These are phyloP conservation scores for Stenurella melanura DNA, from an alignment of 2,888 invertebrate genomes.

Conservation along the genomic window DNA sequence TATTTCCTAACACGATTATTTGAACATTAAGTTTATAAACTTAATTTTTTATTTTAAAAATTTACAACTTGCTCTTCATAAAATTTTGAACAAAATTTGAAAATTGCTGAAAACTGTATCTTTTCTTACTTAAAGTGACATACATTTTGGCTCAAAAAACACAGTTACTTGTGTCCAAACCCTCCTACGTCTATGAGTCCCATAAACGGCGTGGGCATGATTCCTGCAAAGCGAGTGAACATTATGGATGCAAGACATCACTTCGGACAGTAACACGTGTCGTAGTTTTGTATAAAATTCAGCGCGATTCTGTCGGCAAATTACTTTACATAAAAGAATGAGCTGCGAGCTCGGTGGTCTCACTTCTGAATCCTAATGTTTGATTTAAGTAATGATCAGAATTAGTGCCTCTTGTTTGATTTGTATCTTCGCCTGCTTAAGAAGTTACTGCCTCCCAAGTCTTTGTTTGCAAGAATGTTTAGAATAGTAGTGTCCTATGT, in stretches of 20 bases:
- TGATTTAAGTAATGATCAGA: slow-evolving; percentile 29
- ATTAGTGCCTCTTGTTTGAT: slow-evolving; percentile 16
- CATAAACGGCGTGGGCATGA: slow-evolving; percentile 22
- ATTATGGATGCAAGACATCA: slow-evolving; percentile 41
- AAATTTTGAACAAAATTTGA: too few species aligned
- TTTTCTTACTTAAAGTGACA: too few species aligned
- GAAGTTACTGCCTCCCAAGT: background rate
- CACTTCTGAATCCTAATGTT: slow-evolving; percentile 36
- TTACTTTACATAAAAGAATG: slow-evolving; percentile 43
- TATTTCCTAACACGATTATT: too few species aligned
- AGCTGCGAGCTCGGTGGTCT: slow-evolving; percentile 34
- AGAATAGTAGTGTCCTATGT: too few species aligned
- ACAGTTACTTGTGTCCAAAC: too few species aligned
- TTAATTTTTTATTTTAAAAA: too few species aligned
- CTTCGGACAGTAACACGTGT: slow-evolving; percentile 41
- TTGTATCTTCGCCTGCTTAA: background rate
- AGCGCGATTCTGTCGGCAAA: slow-evolving; percentile 39
- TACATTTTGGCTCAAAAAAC: too few species aligned
- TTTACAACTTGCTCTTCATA: too few species aligned
- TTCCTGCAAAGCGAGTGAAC: slow-evolving; percentile 24
- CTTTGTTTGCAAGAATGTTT: background rate
- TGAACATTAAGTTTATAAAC: too few species aligned
- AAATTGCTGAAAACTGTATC: too few species aligned
- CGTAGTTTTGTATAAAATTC: slow-evolving; percentile 42
- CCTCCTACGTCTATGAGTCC: slow-evolving; percentile 24